These are phyloP conservation scores for Omphaloscelis lunosa DNA, from an alignment of 2,888 invertebrate genomes.

Conservation along the genomic window DNA sequence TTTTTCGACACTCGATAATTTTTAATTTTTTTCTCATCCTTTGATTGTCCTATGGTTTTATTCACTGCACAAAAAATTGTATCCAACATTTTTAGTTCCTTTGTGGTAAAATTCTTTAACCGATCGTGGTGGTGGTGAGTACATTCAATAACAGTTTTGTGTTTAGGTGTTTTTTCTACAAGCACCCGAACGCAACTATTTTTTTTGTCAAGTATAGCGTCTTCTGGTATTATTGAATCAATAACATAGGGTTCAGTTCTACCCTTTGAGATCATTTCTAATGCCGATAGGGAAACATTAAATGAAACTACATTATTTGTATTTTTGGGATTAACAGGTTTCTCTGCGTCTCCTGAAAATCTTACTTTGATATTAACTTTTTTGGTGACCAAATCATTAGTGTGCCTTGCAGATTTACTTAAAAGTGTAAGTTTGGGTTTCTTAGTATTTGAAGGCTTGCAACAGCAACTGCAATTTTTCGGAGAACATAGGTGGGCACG, in stretches of 20 bases:
- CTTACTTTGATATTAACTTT: conserved; percentile 21
- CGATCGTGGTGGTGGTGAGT: not conserved
- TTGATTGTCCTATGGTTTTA: not conserved
- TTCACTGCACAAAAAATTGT: conserved; percentile 24
- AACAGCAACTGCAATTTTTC: conserved; percentile 67
- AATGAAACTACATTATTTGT: conserved; percentile 19
- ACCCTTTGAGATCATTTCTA: conserved; percentile 6
- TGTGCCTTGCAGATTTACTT: conserved; percentile 35
- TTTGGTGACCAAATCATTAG: conserved; percentile 37
- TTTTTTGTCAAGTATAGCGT: not conserved
- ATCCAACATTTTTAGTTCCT: conserved; percentile 38
- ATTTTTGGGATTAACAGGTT: not conserved
- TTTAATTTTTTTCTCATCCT: not conserved
- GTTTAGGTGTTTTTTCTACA: not conserved
- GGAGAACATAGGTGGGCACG: conserved; percentile 59
- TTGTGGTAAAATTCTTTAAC: conserved; percentile 11
- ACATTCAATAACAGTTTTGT: conserved; percentile 24
- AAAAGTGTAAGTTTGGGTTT: conserved; percentile 11
- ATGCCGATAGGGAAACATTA: conserved; percentile 30
- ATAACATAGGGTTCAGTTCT: not conserved
- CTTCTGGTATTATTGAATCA: conserved; percentile 9
- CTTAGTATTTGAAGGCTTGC: conserved; percentile 44
- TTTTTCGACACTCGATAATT: accelerated
- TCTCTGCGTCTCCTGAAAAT: conserved; percentile 24
- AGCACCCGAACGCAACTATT: conserved; percentile 15